These are phyloP conservation scores for Benthosema pterotum DNA, from an alignment of 2,797 vertebrate genomes.

Conservation along the genomic window DNA sequence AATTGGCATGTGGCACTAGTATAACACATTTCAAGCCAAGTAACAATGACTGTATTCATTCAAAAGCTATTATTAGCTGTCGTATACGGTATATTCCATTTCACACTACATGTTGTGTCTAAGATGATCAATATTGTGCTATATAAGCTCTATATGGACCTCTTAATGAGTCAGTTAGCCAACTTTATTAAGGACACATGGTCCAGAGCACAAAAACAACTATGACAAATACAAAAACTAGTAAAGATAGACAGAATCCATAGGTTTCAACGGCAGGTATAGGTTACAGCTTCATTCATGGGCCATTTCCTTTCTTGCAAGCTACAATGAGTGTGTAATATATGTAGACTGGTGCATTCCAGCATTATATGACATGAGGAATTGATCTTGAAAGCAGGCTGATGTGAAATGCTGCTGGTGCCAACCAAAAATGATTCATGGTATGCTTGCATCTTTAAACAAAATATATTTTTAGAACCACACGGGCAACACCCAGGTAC, in stretches of 20 bases:
- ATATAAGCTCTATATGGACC: neutral
- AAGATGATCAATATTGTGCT: neutral
- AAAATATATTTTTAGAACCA: constrained; percentile 1
- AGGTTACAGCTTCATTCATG: neutral
- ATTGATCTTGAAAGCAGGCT: neutral
- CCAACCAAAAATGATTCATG: neutral
- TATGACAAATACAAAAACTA: no score
- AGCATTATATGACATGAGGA: neutral
- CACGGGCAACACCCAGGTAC: constrained; percentile 5
- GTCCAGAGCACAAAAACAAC: no score
- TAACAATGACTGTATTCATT: neutral
- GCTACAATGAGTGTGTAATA: no score
- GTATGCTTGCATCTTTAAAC: constrained; percentile 7
- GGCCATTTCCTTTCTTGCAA: neutral
- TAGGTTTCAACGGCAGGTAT: no score
- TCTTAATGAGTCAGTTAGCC: no score
- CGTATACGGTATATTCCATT: no score
- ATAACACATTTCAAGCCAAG: neutral
- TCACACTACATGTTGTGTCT: neutral
- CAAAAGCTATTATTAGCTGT: neutral
- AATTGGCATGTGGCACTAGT: no score
- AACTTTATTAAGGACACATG: no score
- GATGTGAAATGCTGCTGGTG: neutral
- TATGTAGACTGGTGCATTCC: neutral
- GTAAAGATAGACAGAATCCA: no score